phyloP scores from a whole-genome alignment of 2,888 invertebrate species.

The Euclidia mi region DNA sequence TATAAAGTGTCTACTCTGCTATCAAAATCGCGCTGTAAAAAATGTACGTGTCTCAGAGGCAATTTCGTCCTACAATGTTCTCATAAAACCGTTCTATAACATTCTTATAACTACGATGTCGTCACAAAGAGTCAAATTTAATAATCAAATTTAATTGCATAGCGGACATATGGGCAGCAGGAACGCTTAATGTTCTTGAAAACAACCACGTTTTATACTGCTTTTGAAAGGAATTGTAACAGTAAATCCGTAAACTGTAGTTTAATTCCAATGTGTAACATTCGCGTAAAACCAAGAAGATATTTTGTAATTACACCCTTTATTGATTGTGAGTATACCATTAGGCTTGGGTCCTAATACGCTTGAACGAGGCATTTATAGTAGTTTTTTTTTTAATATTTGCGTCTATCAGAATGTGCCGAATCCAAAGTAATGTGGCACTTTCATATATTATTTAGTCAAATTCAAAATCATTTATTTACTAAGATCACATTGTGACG shows the following conservation, averaged over 20 bases:
- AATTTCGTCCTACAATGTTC: slow-evolving; percentile 73
- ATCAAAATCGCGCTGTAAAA: slow-evolving; percentile 68
- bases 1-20: slow-evolving; percentile 72
- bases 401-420: too few species aligned
- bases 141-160: slow-evolving; percentile 66
- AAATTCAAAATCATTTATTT: too few species aligned
- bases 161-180: slow-evolving; percentile 37
- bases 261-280: too few species aligned
- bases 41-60: slow-evolving; percentile 71
- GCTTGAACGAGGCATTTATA: too few species aligned
- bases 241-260: background rate
- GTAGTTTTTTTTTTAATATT: too few species aligned
- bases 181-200: slow-evolving; percentile 23
- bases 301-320: too few species aligned
- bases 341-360: too few species aligned
- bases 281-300: too few species aligned
- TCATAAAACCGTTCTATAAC: slow-evolving; percentile 61
- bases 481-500: too few species aligned
- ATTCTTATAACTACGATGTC: slow-evolving; percentile 67
- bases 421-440: too few species aligned
- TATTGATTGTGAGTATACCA: too few species aligned
- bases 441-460: too few species aligned
- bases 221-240: background rate
- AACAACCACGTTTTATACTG: background rate
- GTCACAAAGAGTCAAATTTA: slow-evolving; percentile 73